Percentiles rank a stretch among this genome's conserved stretches.
Conservation (phyloP, 2,797 vertebrate genomes). For the Hypotaenidia okinawae region DNA sequence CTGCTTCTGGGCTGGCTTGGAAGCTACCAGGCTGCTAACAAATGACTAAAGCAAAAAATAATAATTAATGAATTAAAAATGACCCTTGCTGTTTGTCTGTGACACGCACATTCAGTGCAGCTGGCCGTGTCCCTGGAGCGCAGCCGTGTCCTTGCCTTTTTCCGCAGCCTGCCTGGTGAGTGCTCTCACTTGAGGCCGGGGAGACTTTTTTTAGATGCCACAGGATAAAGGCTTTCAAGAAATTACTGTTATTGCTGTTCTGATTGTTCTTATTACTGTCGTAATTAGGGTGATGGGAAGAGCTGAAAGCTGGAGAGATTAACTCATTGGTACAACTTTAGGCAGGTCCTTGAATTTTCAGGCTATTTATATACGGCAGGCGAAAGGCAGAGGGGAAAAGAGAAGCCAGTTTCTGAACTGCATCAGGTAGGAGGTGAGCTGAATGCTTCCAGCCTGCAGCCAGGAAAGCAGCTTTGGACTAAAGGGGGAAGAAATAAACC, state of each 20-base stretch:
- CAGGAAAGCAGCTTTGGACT: not conserved
- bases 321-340: not conserved
- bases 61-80: not conserved
- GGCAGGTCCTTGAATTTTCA: not conserved
- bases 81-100: not conserved
- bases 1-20: not conserved
- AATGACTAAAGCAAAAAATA: not conserved
- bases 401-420: not conserved
- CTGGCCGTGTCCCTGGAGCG: not conserved
- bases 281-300: not conserved
- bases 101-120: not conserved
- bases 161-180: not conserved
- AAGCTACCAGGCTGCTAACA: not conserved
- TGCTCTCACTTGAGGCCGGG: rapidly evolving
- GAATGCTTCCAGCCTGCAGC: not conserved
- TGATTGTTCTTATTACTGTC: not conserved
- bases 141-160: not conserved
- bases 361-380: not conserved
- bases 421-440: not conserved
- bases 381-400: not conserved
- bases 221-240: not conserved
- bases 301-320: not conserved
- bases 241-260: not conserved
- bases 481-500: not conserved
- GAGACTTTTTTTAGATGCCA: not conserved